These are phyloP conservation scores for Drosophila orena DNA, from an alignment of 1,140 invertebrate species.

Conservation along the genomic window DNA sequence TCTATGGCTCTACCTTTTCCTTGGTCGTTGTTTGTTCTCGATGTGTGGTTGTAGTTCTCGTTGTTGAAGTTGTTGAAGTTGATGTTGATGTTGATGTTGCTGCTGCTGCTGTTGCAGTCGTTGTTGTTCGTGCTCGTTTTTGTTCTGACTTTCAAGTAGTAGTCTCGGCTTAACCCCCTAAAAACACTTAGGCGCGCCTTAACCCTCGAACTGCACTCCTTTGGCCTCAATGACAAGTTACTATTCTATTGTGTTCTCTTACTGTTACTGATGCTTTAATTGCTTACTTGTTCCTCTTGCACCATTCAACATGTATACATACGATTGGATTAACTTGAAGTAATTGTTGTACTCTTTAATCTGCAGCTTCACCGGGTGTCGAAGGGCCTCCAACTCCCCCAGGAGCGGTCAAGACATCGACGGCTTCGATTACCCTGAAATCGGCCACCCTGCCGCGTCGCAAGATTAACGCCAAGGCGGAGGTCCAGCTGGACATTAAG, in stretches of 20 bases:
- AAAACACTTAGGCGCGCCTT: conserved; percentile 11
- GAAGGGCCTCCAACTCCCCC: conserved; percentile 44
- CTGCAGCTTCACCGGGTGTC: conserved; percentile 66
- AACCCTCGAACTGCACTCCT: conserved; percentile 15
- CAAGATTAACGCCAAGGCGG: conserved; percentile 88
- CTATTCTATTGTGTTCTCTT: conserved; percentile 11
- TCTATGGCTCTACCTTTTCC: conserved; percentile 21
- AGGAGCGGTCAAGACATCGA: conserved; percentile 86
- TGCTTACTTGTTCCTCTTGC: conserved; percentile 44
- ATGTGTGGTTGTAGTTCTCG: conserved; percentile 26
- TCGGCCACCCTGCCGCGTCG: conserved; percentile 88
- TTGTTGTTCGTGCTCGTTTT: conserved; percentile 57
- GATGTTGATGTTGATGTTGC: conserved; percentile 11
- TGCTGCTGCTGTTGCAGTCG: conserved; percentile 20
- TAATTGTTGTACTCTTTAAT: conserved; percentile 10
- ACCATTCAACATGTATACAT: background rate
- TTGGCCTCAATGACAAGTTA: conserved; percentile 6
- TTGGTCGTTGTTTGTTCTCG: conserved; percentile 19
- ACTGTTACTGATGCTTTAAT: conserved; percentile 48
- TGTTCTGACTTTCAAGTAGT: conserved; percentile 29
- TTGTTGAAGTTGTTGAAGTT: conserved; percentile 1
- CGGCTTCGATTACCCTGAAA: conserved; percentile 88
- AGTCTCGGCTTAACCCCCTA: conserved; percentile 30
- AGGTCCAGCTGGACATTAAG: conserved; percentile 87
- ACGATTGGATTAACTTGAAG: background rate